These are phyloP conservation scores for Macroteleia sp. DNA, from an alignment of 2,888 invertebrate genomes.

Conservation along the genomic window DNA sequence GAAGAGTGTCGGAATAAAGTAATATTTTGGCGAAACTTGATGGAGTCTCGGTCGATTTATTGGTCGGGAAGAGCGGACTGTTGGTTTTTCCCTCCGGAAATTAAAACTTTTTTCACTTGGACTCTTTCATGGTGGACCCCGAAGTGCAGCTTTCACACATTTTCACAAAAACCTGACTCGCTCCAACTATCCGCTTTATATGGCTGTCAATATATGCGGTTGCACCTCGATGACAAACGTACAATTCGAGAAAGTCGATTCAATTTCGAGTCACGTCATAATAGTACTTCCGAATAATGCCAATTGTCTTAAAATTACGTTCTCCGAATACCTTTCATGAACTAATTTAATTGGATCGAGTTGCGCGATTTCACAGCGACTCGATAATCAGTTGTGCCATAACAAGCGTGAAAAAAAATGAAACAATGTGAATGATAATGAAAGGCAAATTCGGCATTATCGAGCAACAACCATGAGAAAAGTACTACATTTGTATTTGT, in stretches of 20 bases:
- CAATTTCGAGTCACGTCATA: too few relatives aligned
- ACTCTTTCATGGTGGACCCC: slow-evolving; percentile 46
- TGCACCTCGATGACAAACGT: slow-evolving; percentile 37
- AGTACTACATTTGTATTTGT: too few relatives aligned
- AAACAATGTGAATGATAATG: too few relatives aligned
- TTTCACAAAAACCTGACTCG: slow-evolving; percentile 48
- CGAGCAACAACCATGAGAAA: too few relatives aligned
- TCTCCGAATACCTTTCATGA: too few relatives aligned
- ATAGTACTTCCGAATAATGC: slow-evolving; percentile 23
- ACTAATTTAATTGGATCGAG: too few relatives aligned
- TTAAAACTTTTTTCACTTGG: slow-evolving; percentile 79
- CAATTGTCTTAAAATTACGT: slow-evolving; percentile 48
- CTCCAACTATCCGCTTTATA: slow-evolving; percentile 50
- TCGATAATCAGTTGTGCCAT: too few relatives aligned
- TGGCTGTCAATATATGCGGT: slow-evolving; percentile 54
- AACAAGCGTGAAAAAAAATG: too few relatives aligned
- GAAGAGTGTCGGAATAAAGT: slow-evolving; percentile 57
- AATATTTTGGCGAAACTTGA: slow-evolving; percentile 61
- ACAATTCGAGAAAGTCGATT: too few relatives aligned
- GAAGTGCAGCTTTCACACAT: slow-evolving; percentile 60
- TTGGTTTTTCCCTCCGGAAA: slow-evolving; percentile 81
- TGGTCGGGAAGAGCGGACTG: slow-evolving; percentile 65
- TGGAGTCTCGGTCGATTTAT: slow-evolving; percentile 61
- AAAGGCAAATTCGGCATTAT: too few relatives aligned
- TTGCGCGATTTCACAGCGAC: too few relatives aligned